phyloP scores from a whole-genome alignment of 2,888 invertebrate species.

The Bruchidius siliquastri region DNA sequence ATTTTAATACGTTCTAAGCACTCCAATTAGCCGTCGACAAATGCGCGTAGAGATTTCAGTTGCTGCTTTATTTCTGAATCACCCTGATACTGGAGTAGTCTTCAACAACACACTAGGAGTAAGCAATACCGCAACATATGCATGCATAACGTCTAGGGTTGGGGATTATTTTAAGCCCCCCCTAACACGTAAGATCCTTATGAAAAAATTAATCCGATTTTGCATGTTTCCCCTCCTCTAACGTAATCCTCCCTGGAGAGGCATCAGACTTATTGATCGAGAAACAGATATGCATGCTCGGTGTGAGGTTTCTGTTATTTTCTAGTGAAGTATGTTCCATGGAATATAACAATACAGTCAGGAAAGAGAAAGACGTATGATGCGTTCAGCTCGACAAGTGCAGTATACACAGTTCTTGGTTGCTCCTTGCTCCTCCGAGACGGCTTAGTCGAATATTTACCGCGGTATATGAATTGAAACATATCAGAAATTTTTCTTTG shows the following conservation, averaged over 20 bases:
- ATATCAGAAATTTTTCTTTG: too few species aligned
- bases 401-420: too few species aligned
- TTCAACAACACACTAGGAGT: neutral
- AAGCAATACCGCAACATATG: neutral
- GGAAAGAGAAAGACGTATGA: too few species aligned
- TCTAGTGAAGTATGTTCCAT: neutral
- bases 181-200: neutral
- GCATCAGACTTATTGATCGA: neutral
- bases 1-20: too few species aligned
- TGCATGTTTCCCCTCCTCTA: neutral
- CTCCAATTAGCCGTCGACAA: too few species aligned
- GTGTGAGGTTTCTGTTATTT: neutral
- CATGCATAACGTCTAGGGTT: neutral
- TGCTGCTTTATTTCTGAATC: neutral
- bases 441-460: too few species aligned
- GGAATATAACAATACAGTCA: too few species aligned
- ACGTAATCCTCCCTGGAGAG: neutral
- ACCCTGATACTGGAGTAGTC: neutral
- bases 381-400: too few species aligned
- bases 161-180: neutral
- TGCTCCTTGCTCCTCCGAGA: too few species aligned
- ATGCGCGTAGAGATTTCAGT: too few species aligned
- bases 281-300: neutral
- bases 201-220: neutral
- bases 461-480: too few species aligned